Evolutionary conservation across 2,888 invertebrate genomes (phyloP).

Genomic region (Mythimna loreyi): DNA sequence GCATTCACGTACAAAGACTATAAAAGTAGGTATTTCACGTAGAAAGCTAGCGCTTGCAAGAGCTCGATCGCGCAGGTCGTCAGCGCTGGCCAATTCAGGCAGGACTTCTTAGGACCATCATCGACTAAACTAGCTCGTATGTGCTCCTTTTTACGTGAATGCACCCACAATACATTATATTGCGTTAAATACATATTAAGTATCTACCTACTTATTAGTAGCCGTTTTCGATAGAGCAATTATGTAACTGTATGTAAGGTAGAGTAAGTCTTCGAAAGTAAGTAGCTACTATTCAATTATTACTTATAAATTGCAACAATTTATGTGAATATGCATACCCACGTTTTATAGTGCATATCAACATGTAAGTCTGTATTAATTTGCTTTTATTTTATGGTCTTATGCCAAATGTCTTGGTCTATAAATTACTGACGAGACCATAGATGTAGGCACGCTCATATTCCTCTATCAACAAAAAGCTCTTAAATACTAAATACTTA

Average conservation of each 20-base stretch:
- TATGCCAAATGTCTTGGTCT: neutral
- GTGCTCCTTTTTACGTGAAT: slow-evolving; percentile 1
- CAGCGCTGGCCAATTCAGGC: neutral
- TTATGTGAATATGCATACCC: neutral
- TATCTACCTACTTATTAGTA: slow-evolving; percentile 10
- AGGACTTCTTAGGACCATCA: neutral
- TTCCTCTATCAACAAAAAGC: slow-evolving; percentile 66
- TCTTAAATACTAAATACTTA: slow-evolving; percentile 83
- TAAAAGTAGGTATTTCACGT: neutral
- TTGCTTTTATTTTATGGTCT: neutral
- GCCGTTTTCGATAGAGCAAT: slow-evolving; percentile 26
- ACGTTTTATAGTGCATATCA: slow-evolving; percentile 5
- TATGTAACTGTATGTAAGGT: slow-evolving; percentile 17
- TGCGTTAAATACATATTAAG: slow-evolving; percentile 20
- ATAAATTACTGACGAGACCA: slow-evolving; percentile 40
- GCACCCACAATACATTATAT: slow-evolving; percentile 33
- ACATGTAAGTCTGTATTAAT: neutral
- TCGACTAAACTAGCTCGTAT: neutral
- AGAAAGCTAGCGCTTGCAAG: neutral
- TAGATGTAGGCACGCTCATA: slow-evolving; percentile 73
- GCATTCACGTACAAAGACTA: neutral
- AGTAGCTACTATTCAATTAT: neutral
- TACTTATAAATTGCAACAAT: slow-evolving; percentile 3
- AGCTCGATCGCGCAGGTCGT: neutral
- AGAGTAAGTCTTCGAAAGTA: neutral